A percentile compares a stretch with the other conserved stretches of the same genome.
phyloP scores from a whole-genome alignment of 2,797 vertebrate species.

The Trematomus bernacchii region DNA sequence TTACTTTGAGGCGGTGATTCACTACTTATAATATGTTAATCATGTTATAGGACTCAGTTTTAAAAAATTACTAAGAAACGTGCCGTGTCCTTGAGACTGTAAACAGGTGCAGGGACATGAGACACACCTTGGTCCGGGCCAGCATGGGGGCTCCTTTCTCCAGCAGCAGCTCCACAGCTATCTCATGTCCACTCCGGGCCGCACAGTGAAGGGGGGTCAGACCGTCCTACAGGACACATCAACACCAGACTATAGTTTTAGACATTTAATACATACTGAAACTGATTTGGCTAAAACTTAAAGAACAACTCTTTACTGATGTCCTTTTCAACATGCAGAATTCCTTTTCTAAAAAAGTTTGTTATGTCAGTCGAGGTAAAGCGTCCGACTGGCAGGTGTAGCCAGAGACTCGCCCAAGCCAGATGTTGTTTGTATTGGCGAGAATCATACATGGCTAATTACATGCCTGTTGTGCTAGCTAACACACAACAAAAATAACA shows the following conservation, averaged over 20 bases:
- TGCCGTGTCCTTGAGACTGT: neutral
- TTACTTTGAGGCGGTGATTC: neutral
- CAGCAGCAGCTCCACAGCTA: conserved; percentile 93
- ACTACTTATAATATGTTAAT: neutral
- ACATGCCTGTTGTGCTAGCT: neutral
- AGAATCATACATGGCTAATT: conserved; percentile 13
- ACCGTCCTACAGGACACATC: conserved; percentile 88
- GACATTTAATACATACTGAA: neutral
- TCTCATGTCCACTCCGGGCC: conserved; percentile 95
- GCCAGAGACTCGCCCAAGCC: neutral
- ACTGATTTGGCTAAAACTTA: neutral
- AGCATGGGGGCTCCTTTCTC: conserved; percentile 95
- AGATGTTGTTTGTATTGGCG: neutral
- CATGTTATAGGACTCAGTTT: neutral
- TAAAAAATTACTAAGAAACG: neutral
- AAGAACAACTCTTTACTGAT: neutral
- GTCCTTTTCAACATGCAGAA: neutral
- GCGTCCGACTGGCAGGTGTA: neutral
- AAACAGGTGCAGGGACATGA: too few species aligned
- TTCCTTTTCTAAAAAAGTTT: neutral
- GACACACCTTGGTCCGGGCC: conserved; percentile 94
- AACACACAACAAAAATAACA: neutral
- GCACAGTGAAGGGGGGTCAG: conserved; percentile 97
- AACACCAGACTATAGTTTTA: neutral
- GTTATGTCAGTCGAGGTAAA: neutral